Evolutionary conservation across 1,140 invertebrate species (phyloP).

Genomic region (Drosophila ohnishii): DNA sequence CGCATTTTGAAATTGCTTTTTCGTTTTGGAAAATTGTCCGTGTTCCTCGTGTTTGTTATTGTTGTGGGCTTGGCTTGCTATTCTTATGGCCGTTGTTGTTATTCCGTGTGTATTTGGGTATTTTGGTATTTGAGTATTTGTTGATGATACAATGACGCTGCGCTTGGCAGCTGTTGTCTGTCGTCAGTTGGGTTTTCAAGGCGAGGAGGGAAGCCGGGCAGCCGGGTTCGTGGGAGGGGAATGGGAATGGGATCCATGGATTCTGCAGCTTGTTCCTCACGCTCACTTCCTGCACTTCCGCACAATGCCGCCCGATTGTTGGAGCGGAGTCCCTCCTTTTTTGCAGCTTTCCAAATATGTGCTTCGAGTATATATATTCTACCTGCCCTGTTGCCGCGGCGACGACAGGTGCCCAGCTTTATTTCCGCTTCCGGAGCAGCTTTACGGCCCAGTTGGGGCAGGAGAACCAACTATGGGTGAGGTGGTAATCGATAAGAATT

Average conservation of each 20-base stretch:
- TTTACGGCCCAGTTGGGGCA: neutral
- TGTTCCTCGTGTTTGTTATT: constrained; percentile 71
- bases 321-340: constrained; percentile 1
- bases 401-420: constrained; percentile 53
- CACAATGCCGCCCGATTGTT: constrained; percentile 66
- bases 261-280: constrained; percentile 52
- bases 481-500: constrained; percentile 45
- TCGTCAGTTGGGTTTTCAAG: constrained; percentile 21
- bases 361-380: constrained; percentile 28
- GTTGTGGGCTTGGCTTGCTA: constrained; percentile 65
- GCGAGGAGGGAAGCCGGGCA: neutral
- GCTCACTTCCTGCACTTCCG: constrained; percentile 71
- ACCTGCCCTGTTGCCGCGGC: constrained; percentile 42
- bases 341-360: constrained; percentile 73
- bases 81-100: constrained; percentile 50
- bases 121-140: constrained; percentile 55
- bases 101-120: constrained; percentile 42
- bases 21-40: constrained; percentile 50
- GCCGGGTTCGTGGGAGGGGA: constrained; percentile 1
- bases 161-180: constrained; percentile 79
- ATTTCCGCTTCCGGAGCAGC: constrained; percentile 39
- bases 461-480: neutral
- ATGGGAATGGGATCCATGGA: constrained; percentile 29
- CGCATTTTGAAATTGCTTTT: constrained; percentile 64
- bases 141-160: constrained; percentile 81